Evolutionary conservation across 2,113 vertebrate genomes (phyloP).

Genomic region (Alectura lathami): DNA sequence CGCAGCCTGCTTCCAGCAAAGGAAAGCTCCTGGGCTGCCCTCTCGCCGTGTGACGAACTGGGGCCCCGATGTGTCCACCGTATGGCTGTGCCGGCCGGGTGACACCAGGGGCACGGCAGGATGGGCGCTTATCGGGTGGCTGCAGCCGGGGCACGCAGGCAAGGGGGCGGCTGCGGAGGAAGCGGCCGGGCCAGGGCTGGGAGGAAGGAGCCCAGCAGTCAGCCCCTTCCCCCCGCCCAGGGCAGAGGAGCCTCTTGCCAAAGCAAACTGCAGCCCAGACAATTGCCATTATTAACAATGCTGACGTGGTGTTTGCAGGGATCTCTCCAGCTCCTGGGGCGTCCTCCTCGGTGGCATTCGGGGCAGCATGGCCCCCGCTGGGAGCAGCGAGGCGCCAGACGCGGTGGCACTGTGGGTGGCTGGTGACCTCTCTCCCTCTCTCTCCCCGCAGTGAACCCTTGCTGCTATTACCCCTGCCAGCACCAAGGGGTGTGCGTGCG

Average conservation of each 20-base stretch:
- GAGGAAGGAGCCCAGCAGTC: background rate
- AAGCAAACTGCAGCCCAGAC: slow-evolving; percentile 40
- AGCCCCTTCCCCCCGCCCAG: background rate
- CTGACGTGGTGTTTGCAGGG: rapidly evolving
- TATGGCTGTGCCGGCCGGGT: background rate
- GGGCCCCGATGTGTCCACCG: background rate
- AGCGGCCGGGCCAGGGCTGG: background rate
- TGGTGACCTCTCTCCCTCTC: background rate
- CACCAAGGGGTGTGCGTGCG: slow-evolving; percentile 88
- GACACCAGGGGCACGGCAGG: background rate
- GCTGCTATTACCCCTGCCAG: slow-evolving; percentile 93
- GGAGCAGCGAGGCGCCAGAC: background rate
- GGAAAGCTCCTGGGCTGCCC: background rate
- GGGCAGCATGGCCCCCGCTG: rapidly evolving
- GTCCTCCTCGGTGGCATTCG: no score
- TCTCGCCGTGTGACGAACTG: background rate
- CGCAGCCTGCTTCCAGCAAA: background rate
- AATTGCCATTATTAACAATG: background rate
- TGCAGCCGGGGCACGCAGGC: background rate
- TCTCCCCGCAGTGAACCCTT: slow-evolving; percentile 85
- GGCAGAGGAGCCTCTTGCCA: background rate
- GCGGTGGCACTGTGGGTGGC: background rate
- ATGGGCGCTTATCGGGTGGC: background rate
- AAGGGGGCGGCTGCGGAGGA: background rate
- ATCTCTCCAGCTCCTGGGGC: background rate